Evolutionary conservation across 2,113 vertebrate species (phyloP), one percentile per base, ranked within the genome.

Genomic region (Dolichotis patagonum): DNA sequence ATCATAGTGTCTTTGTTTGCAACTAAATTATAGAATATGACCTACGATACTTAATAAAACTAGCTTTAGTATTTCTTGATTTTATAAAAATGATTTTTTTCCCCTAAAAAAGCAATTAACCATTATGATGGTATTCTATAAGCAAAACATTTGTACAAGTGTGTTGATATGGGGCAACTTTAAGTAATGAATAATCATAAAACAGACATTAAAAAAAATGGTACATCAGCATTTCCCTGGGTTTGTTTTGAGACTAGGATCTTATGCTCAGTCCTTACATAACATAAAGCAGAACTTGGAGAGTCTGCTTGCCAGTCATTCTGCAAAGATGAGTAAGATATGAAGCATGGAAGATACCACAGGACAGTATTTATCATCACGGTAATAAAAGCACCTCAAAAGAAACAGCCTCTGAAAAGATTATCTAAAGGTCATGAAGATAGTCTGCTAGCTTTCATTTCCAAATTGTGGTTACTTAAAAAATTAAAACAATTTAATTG

Each of bases 401-500:
- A 65, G 67, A 75, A 6, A 81, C 17, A 75, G 73, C 26, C 69
- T 90, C 49, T 67, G 41, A 20, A 78, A 35, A 95, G 75, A 63
- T 41, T 89, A 82, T 65, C 49, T 67, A 71, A 60, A 80, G 56
- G 88, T 17, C 88, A 49, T 35, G 58, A 80, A 65, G 84, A 17
- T 16, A 90, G 5, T 43, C 88, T 52, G 30, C 52, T 85, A 62
- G 83, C 46, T 90, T 95, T 88, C 60, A 92, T 96, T 62, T 92
- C 63, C 12, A 52, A 58, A 90, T 43, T 93, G 20, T 85, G 32
- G 54, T 46, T 26, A 95, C 95, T 85, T 94, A n/a, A n/a, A n/a
- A 96, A 96, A 96, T 93, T 60, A 52, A 93, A 69, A 86, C 46
- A 97, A 35, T 96, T 96, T 85, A 80, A 78, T 38, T 58, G 88